These are phyloP conservation scores for Tursiops truncatus DNA, from an alignment of 2,113 vertebrate species.

Conservation along the genomic window DNA sequence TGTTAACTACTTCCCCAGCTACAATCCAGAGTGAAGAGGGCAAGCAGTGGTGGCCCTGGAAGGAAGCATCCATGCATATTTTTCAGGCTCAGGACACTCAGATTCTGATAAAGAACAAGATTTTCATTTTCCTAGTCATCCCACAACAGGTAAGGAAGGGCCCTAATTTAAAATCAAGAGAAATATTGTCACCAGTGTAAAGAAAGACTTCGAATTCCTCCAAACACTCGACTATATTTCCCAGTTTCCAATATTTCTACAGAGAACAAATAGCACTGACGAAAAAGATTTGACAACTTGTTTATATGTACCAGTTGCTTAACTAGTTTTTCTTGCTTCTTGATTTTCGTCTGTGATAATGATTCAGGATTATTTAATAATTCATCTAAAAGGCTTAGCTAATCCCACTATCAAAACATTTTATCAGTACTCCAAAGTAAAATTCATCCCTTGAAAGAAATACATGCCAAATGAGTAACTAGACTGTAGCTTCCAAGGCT, in stretches of 20 bases:
- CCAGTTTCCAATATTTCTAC: conserved; percentile 10
- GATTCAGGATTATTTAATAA: conserved; percentile 43
- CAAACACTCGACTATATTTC: background rate
- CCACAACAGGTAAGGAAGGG: background rate
- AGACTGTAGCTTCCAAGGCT: background rate
- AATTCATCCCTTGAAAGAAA: conserved; percentile 44
- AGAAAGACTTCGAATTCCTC: background rate
- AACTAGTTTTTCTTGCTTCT: conserved; percentile 42
- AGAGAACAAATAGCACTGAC: conserved; percentile 17
- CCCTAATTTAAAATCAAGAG: conserved; percentile 27
- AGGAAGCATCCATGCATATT: background rate
- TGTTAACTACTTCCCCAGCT: background rate
- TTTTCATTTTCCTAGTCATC: conserved; percentile 29
- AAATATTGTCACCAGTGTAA: background rate
- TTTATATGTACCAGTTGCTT: background rate
- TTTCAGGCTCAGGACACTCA: background rate
- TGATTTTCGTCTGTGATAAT: background rate
- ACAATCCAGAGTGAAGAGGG: conserved; percentile 3
- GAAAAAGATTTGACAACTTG: background rate
- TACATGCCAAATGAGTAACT: background rate
- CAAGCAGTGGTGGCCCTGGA: background rate
- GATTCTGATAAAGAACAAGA: background rate
- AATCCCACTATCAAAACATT: conserved; percentile 48
- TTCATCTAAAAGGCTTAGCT: conserved; percentile 29
- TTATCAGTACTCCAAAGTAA: conserved; percentile 29